phyloP scores from a whole-genome alignment of 1,140 invertebrate species.

The Drosophila teissieri region DNA sequence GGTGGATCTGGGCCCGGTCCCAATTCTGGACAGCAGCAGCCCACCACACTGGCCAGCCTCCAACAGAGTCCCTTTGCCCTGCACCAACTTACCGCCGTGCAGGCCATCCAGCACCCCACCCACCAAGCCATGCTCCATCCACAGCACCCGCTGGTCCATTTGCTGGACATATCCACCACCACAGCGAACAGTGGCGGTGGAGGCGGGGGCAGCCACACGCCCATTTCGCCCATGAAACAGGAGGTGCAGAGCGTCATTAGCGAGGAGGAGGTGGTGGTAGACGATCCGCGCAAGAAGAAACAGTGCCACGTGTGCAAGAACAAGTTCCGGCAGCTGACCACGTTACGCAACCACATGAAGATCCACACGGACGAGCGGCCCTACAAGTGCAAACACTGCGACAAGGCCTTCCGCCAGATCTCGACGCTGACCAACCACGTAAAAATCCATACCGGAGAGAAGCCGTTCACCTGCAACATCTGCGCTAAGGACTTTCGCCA shows the following conservation, averaged over 20 bases:
- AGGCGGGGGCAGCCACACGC: slow-evolving; percentile 61
- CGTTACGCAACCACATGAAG: slow-evolving; percentile 84
- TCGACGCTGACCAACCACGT: slow-evolving; percentile 84
- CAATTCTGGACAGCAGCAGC: slow-evolving; percentile 57
- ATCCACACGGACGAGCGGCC: slow-evolving; percentile 84
- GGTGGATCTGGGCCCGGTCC: slow-evolving; percentile 39
- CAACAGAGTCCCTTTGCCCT: slow-evolving; percentile 76
- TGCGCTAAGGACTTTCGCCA: slow-evolving; percentile 84
- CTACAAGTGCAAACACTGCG: slow-evolving; percentile 84
- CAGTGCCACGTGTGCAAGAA: slow-evolving; percentile 84
- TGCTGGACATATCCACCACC: slow-evolving; percentile 79
- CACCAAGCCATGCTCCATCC: slow-evolving; percentile 83
- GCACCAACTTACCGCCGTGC: slow-evolving; percentile 78
- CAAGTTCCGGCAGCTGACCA: slow-evolving; percentile 83
- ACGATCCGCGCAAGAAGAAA: slow-evolving; percentile 82
- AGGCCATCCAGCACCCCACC: slow-evolving; percentile 83
- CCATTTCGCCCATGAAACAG: slow-evolving; percentile 76
- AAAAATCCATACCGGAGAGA: slow-evolving; percentile 84
- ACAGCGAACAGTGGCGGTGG: slow-evolving; percentile 71
- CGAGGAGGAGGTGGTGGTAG: slow-evolving; percentile 72
- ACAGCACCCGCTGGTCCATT: slow-evolving; percentile 78
- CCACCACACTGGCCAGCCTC: slow-evolving; percentile 70
- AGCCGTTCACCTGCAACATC: slow-evolving; percentile 83
- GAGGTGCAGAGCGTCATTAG: slow-evolving; percentile 78
- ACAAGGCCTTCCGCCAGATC: slow-evolving; percentile 81